phyloP scores from a whole-genome alignment of 2,797 vertebrate species.

The Vultur gryphus region DNA sequence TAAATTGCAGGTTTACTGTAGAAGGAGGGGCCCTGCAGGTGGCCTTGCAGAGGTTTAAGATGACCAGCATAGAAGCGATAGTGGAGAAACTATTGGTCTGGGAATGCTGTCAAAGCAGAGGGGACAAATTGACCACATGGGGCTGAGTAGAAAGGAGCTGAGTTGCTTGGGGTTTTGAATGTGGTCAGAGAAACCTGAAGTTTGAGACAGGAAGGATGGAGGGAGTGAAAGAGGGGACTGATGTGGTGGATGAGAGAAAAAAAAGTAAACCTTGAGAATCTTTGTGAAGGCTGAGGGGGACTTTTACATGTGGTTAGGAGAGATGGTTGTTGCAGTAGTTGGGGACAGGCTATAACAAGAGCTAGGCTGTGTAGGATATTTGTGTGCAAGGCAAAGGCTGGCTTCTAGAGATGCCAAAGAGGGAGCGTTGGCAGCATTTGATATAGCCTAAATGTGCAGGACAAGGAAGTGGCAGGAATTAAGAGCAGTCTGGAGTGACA shows the following conservation, averaged over 20 bases:
- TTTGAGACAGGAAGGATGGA: neutral
- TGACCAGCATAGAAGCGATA: neutral
- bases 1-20: neutral
- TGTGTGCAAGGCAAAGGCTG: neutral
- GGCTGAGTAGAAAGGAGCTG: neutral
- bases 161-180: neutral
- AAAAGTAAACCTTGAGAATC: neutral
- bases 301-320: neutral
- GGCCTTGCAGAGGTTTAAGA: neutral
- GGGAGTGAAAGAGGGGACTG: neutral
- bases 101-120: neutral
- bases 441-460: neutral
- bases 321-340: neutral
- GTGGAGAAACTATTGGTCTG: neutral
- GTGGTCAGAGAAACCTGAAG: neutral
- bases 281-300: neutral
- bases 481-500: neutral
- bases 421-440: neutral
- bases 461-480: neutral
- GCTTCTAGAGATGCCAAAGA: neutral
- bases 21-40: neutral
- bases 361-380: neutral
- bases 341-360: neutral
- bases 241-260: neutral
- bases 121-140: rapidly evolving